Percentiles rank a stretch among this genome's conserved stretches.
Evolutionary conservation across 2,113 vertebrate genomes (phyloP).

Genomic region (Grus americana): DNA sequence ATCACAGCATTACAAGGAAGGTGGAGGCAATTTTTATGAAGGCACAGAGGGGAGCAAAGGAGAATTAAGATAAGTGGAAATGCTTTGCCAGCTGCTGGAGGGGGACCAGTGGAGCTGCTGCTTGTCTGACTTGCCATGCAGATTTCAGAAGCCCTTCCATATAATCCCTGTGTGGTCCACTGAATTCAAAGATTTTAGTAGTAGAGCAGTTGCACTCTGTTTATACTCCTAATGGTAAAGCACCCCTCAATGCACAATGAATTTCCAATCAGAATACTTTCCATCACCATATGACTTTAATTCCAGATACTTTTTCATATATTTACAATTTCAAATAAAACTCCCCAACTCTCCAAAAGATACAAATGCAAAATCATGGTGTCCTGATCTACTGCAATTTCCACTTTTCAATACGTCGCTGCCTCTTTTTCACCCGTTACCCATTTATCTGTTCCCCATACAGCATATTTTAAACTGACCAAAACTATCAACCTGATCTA

Average conservation of each 20-base stretch:
- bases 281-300: neutral
- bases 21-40: neutral
- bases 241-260: neutral
- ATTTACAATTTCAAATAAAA: neutral
- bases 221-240: neutral
- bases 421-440: neutral
- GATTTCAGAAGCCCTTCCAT: neutral
- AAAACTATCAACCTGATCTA: neutral
- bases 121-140: neutral
- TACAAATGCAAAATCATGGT: neutral
- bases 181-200: neutral
- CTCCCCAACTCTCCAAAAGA: neutral
- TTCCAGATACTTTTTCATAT: neutral
- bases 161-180: neutral
- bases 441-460: neutral
- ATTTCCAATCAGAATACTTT: neutral
- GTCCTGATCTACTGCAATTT: neutral
- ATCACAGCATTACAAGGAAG: neutral
- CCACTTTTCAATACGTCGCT: fast-evolving
- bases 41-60: neutral
- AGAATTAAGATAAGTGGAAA: neutral
- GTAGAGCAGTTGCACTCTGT: neutral
- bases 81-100: neutral
- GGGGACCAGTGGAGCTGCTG: neutral
- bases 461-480: neutral